Conservation (phyloP, 2,797 vertebrate species). For the Micromesistius poutassou region DNA sequence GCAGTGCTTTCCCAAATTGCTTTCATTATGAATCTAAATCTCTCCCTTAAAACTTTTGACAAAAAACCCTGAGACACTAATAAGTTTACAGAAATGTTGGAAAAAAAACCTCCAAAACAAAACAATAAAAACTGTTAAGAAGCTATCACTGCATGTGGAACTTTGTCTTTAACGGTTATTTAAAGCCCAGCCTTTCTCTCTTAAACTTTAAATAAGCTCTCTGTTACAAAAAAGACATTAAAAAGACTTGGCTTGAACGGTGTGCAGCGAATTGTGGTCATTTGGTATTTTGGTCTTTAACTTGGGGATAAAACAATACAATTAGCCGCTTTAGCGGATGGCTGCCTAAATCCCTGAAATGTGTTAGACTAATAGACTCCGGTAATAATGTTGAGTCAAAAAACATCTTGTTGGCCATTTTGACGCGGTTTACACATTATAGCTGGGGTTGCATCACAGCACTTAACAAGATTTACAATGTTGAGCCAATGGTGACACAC, state of each 20-base stretch:
- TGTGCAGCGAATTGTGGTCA: constrained; percentile 53
- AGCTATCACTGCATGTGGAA: constrained; percentile 38
- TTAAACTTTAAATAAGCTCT: constrained; percentile 46
- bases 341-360: constrained; percentile 66
- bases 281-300: constrained; percentile 57
- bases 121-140: constrained; percentile 32
- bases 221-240: constrained; percentile 45
- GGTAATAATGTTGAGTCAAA: constrained; percentile 48
- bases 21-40: constrained; percentile 58
- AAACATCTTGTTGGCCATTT: constrained; percentile 60
- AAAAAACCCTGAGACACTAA: constrained; percentile 48
- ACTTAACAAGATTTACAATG: constrained; percentile 26
- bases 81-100: constrained; percentile 24
- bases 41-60: constrained; percentile 52
- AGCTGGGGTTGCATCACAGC: constrained; percentile 26
- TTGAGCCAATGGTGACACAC: neutral
- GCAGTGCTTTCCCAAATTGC: constrained; percentile 60
- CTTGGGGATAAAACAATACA: constrained; percentile 67
- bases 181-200: constrained; percentile 17
- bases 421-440: constrained; percentile 49
- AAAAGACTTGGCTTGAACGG: constrained; percentile 56
- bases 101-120: neutral
- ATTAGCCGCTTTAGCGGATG: constrained; percentile 64
- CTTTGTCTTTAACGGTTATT: constrained; percentile 2
- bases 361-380: constrained; percentile 54